Evolutionary conservation across 37 sponge, comb jelly and placozoan species (phyloP).

Genomic region (Cliona cf. orientalis): DNA sequence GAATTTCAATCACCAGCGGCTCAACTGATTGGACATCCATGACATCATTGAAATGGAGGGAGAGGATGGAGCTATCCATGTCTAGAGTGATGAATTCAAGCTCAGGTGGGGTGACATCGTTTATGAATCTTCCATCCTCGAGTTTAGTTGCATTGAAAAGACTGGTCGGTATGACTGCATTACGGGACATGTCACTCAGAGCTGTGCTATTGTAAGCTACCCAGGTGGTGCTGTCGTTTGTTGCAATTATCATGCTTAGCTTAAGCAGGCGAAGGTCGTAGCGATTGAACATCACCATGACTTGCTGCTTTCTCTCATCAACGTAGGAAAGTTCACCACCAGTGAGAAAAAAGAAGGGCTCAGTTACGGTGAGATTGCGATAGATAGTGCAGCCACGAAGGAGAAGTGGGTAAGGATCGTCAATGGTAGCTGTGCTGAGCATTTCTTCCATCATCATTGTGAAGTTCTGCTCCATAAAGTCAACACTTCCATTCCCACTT

Average conservation of each 20-base stretch:
- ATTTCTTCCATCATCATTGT: not conserved
- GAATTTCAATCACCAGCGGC: conserved; percentile 54
- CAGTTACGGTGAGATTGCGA: conserved; percentile 30
- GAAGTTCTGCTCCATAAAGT: not conserved
- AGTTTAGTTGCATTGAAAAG: conserved; percentile 56
- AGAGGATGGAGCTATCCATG: conserved; percentile 61
- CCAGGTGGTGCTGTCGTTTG: conserved; percentile 53
- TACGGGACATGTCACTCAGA: conserved; percentile 69
- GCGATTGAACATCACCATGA: conserved; percentile 64
- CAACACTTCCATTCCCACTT: conserved; percentile 28
- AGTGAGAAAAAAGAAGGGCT: conserved; percentile 63
- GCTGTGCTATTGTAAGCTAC: conserved; percentile 66
- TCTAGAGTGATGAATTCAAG: conserved; percentile 70
- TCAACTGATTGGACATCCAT: conserved; percentile 61
- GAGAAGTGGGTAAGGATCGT: conserved; percentile 51
- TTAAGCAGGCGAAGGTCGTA: conserved; percentile 72
- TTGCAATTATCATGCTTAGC: conserved; percentile 53
- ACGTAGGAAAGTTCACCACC: conserved; percentile 74
- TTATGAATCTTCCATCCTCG: conserved; percentile 40
- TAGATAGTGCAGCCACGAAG: conserved; percentile 59
- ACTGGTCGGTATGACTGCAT: conserved; percentile 62
- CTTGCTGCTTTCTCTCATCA: conserved; percentile 65
- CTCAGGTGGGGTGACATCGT: conserved; percentile 70
- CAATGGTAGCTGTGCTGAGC: not conserved
- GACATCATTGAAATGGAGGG: conserved; percentile 84